Evolutionary conservation across 2,888 invertebrate species (phyloP), one percentile per base, ranked within the genome.

Genomic region (Ormyrus pomaceus): DNA sequence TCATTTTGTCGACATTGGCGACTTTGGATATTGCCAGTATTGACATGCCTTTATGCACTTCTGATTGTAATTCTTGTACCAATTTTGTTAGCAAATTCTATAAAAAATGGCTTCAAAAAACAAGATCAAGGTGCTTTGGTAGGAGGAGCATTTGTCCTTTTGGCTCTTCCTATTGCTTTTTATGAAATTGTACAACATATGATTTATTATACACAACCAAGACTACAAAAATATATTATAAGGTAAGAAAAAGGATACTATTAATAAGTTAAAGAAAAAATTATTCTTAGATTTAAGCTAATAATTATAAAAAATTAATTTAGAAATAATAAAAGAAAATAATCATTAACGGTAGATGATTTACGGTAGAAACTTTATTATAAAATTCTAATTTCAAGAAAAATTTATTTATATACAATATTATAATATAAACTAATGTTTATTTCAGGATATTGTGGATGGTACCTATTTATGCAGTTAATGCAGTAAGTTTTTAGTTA

Each of bases 121-220:
- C 94, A 95, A 83, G 96, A 96, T 87, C 95, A 96, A 90, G 95
- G 96, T 86, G 93, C 95, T 77, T 92, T 98, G 83, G 94, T 98
- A 78, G 98, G 96, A 8, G 98, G 98, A 5, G 93, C 97, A n/a
- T 98, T 98, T 91, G 98, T 97, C 45, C 93, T 97, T 83, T 92
- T 98, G 78, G 96, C 98, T 0, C 92, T 99, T 69, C 98, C 98
- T 0, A 95, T 98, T 83, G 97, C 98, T 64, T 93, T 98, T 86
- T 98, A 97, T 95, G 97, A 98, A 91, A 98, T 99, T 86, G 95
- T 96, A 65, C 97, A 98, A 90, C 98, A 99, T 91, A 94, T 98
- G 88, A 95, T 98, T 77, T 95, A 98, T 91, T 98, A 97, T 88
- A 97, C 96, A 0, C 96, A 97, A 88, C 98, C 98, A 13, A 95